Evolutionary conservation across 2,797 vertebrate species (phyloP), one percentile per base, ranked within the genome.

Genomic region (Trematomus bernacchii): DNA sequence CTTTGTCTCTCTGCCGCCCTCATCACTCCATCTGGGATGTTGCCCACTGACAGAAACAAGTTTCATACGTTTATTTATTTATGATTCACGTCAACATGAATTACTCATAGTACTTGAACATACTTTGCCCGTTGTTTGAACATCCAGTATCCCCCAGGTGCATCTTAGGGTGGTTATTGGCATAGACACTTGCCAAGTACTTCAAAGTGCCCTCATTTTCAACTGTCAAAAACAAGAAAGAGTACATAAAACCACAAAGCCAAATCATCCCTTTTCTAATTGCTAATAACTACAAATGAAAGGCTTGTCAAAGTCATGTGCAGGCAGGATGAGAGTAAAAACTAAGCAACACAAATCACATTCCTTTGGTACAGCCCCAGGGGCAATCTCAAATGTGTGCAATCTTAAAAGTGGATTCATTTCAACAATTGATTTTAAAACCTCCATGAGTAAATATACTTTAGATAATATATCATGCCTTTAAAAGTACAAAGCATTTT

Each of bases 141-240:
- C 98, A 99, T 79, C 93, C 94, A 15, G 97, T 94, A 82, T 96
- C 95, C 44, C 98, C 98, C 61, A 97, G 93, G 79, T 97, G 96
- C 96, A 99, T 99, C 58, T 91, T 92, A 0, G 97, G 97, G 85
- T 99, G 98, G 89, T 98, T 98, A 84, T 93, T 96, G 78, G 98
- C 96, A 89, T 99, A 99, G 9, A 97, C 93, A 50, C 94, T 96
- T 33, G 98, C 98, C 93, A 99, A 89, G 90, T 99, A 96, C 92
- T 96, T 98, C 83, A 99, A 79, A 3, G 97, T 99, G 55, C 96
- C 97, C 84, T 97, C 97, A 90, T 98, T 97, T 91, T 97, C 97
- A 83, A 96, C 97, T 99, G 86, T 8, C 84, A 88, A 72, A 54
- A 70, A 87, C 71, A 83, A 40, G 78, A 73, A 84, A 40, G 2